Base-by-base conservation (phyloP, 2,888 invertebrate genomes). In the Myopa tessellatipennis region DNA sequence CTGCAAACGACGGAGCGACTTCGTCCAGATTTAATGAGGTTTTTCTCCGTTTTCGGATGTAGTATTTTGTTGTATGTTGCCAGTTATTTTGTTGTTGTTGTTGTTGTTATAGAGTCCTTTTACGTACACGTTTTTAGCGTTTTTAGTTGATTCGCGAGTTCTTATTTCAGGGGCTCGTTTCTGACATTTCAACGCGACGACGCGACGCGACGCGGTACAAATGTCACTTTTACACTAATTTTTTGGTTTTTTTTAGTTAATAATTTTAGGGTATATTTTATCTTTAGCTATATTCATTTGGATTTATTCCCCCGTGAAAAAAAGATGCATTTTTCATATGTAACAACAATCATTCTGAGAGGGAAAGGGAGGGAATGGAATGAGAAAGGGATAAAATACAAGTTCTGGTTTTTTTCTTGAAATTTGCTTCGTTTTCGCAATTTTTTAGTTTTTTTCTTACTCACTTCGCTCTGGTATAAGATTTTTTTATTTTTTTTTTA, bases 11-110 rank as follows among this genome's bases (percentile, higher is more conserved):
- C 68, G 38, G 40, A 6, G 45, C 7, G 34, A 18, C 38, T 16
- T 38, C 68, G 40, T 45, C 68, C n/a, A 68, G 68, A 16, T 45
- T 38, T 45, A 68, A 68, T 45, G 38, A 40, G 26, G 40, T 68
- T 40, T 38, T 68, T 34, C 10, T 58, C n/a, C 14, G 52, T 52
- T 8, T 52, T 52, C 14, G 52, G 8, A 52, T 8, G 14, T 8
- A 52, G 14, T 52, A 12, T 52, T 52, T 52, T 52, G 52, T 52
- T 52, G 52, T 52, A 52, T 52, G 52, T 52, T 12, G 52, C 8
- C 4, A 58, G 14, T 14, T 58, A 58, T n/a, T 58, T 58, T n/a
- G 14, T 58, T 58, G 58, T 16, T 58, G 58, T 58, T 58, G 14
- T n/a, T 58, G 10, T 8, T 10, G 58, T n/a, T 58, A 4, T 12